Conservation (phyloP, 2,888 invertebrate genomes). For the Pammene aurita region DNA sequence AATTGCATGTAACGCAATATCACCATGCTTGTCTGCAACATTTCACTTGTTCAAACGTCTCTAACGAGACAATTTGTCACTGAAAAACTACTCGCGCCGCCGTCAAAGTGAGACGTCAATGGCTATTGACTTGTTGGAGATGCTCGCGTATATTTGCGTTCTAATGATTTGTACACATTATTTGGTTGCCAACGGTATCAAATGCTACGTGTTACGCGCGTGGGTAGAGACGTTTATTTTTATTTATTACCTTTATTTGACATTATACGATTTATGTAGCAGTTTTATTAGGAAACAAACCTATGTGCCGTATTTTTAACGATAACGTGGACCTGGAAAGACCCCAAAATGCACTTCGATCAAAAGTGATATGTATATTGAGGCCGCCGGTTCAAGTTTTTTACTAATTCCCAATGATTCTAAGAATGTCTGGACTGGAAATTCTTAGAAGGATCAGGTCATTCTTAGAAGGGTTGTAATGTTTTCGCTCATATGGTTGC, state of each 20-base stretch:
- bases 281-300: neutral
- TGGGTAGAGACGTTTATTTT: neutral
- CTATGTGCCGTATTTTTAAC: too few relatives aligned
- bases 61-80: conserved; percentile 37
- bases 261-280: neutral
- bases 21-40: conserved; percentile 13
- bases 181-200: conserved; percentile 47
- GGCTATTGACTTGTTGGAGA: conserved; percentile 29
- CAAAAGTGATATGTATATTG: too few relatives aligned
- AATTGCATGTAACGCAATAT: conserved; percentile 7
- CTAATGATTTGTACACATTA: conserved; percentile 53
- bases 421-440: too few relatives aligned
- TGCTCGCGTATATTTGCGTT: conserved; percentile 41
- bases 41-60: conserved; percentile 15
- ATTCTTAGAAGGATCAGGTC: too few relatives aligned
- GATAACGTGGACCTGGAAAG: too few relatives aligned
- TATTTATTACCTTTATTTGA: neutral
- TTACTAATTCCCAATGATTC: too few relatives aligned
- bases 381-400: too few relatives aligned
- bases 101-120: conserved; percentile 35
- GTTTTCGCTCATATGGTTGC: too few relatives aligned
- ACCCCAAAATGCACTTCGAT: too few relatives aligned
- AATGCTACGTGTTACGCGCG: conserved; percentile 36
- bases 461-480: too few relatives aligned
- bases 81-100: conserved; percentile 31